A percentile compares a stretch with the other conserved stretches of the same genome.
These are phyloP conservation scores for Pissodes strobi DNA, from an alignment of 1,140 invertebrate species.

Conservation along the genomic window DNA sequence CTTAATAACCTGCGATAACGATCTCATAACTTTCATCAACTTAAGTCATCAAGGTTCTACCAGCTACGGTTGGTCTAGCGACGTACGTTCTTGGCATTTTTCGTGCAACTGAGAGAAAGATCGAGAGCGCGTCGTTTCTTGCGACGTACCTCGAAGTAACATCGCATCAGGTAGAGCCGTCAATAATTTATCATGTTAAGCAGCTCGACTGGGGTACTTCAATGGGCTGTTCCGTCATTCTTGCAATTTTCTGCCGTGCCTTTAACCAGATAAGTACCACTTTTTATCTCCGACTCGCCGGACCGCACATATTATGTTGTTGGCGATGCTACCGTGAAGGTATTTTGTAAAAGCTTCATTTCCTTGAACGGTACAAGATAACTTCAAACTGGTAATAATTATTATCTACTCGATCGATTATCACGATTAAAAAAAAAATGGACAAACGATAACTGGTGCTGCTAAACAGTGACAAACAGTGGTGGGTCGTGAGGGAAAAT, in stretches of 20 bases:
- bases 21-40: conserved; percentile 3
- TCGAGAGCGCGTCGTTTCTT: not conserved
- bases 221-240: conserved; percentile 30
- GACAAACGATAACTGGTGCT: no score
- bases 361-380: no score
- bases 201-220: conserved; percentile 24
- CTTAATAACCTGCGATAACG: conserved; percentile 12
- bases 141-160: not conserved
- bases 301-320: conserved; percentile 24
- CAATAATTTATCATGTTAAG: conserved; percentile 29
- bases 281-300: conserved; percentile 18
- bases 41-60: conserved; percentile 10
- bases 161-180: conserved; percentile 8
- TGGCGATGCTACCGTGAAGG: conserved; percentile 12
- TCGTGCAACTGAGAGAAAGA: not conserved
- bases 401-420: no score
- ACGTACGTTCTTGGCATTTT: not conserved
- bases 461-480: no score
- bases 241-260: conserved; percentile 24
- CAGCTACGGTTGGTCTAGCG: not conserved
- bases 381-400: no score
- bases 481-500: no score
- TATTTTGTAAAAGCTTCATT: conserved; percentile 6
- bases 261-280: conserved; percentile 31
- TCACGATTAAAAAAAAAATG: no score